These are phyloP conservation scores for Enteromius radiatus DNA, from an alignment of 2,797 vertebrate species.

Conservation along the genomic window DNA sequence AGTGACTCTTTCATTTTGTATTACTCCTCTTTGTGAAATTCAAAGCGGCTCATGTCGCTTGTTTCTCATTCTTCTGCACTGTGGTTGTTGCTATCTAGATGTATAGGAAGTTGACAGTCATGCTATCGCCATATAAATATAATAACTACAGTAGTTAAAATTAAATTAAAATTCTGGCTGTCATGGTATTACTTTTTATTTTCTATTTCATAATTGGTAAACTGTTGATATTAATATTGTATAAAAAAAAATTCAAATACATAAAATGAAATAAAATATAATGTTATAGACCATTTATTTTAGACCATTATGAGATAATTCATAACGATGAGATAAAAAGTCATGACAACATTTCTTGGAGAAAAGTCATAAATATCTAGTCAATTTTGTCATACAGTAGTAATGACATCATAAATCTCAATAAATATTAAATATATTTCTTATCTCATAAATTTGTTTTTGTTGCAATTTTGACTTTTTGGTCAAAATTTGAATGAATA, in stretches of 20 bases:
- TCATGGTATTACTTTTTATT: background rate
- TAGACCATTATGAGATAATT: background rate
- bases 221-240: too few species aligned
- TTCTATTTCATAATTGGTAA: background rate
- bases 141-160: too few species aligned
- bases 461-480: background rate
- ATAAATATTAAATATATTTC: background rate
- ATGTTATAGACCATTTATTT: too few species aligned
- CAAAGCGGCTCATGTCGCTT: conserved; percentile 14
- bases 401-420: background rate
- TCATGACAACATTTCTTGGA: background rate
- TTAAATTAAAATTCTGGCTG: background rate
- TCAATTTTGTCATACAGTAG: background rate
- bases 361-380: background rate
- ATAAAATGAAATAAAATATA: background rate
- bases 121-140: background rate
- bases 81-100: background rate
- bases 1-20: conserved; percentile 21
- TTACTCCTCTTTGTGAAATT: background rate
- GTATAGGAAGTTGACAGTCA: background rate
- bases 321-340: background rate
- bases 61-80: background rate
- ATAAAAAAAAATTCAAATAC: background rate
- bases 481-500: background rate
- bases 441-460: background rate